phyloP scores from a whole-genome alignment of 2,888 invertebrate genomes.

The Perizoma affinitatum region DNA sequence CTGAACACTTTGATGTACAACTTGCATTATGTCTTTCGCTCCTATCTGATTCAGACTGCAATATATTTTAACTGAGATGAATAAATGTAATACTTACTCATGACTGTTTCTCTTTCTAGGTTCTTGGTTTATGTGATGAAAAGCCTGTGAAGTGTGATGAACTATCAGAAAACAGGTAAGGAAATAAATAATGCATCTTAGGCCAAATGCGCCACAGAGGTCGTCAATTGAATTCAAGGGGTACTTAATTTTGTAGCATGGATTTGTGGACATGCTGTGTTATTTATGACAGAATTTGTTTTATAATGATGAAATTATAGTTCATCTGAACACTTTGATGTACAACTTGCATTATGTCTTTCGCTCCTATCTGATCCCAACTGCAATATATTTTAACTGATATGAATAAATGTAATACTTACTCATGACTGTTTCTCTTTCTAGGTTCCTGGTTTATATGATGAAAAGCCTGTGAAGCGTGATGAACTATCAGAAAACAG shows the following conservation, averaged over 20 bases:
- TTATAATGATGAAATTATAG: conserved; percentile 59
- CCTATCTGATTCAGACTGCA: conserved; percentile 75
- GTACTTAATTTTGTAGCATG: too few species aligned
- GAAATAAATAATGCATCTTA: background rate
- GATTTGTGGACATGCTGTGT: too few species aligned
- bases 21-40: conserved; percentile 72
- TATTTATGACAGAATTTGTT: too few species aligned
- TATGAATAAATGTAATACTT: background rate
- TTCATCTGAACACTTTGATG: conserved; percentile 68
- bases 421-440: background rate
- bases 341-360: conserved; percentile 63
- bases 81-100: background rate
- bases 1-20: conserved; percentile 63
- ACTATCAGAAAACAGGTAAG: background rate
- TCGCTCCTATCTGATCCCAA: conserved; percentile 81
- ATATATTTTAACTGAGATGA: background rate
- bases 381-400: background rate
- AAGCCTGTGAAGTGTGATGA: background rate
- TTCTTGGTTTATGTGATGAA: background rate
- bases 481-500: background rate
- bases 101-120: background rate
- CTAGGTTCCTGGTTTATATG: background rate
- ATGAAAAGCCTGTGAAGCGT: background rate
- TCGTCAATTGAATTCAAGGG: too few species aligned
- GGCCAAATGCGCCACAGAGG: too few species aligned